Base-by-base conservation (phyloP, 2,888 invertebrate genomes). In the Proisotoma minuta region DNA sequence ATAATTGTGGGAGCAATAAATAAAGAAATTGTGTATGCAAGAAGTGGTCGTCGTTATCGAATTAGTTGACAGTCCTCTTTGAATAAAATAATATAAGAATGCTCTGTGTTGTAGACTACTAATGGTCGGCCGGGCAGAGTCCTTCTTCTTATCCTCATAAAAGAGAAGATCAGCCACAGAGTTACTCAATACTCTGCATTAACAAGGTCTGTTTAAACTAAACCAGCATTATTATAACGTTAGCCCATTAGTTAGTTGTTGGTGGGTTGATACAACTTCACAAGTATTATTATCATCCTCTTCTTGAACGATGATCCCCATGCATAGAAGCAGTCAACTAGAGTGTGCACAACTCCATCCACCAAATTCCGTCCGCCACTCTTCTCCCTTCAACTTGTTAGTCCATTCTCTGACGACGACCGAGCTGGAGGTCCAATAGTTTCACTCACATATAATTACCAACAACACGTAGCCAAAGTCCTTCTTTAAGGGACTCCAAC, bases 101-200 rank as follows among this genome's bases (percentile, higher is more conserved):
- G 39, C 43, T 43, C 51, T 28, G 39, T 24, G 43, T 43, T 12
- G 20, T 66, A 64, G 60, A 65, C 63, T 65, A 65, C 63, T 66
- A 68, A 68, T 68, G 68, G 68, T 66, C 68, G 68, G 68, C 65
- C 68, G 65, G 65, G 66, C 68, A 66, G 58, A 62, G 63, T 62
- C 63, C 61, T 62, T 43, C 34, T 34, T 34, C 34, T 34, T 5
- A 20, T n/a, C 40, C 3, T 56, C 48, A 60, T 39, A 59, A 63
- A 60, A 60, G 56, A 60, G 51, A 49, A 56, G 57, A 23, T 48
- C 29, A 56, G 62, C 62, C 58, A 59, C n/a, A n/a, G 56, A 43
- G 40, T 40, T 56, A n/a, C 56, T 20, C 26, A 29, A 3, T 28
- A n/a, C 52, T 28, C 12, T 34, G 34, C 53, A 54, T 24, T 18